Percentiles rank a stretch among this genome's conserved stretches.
These are phyloP conservation scores for Phyllotreta striolata DNA, from an alignment of 2,888 invertebrate species.

Conservation along the genomic window DNA sequence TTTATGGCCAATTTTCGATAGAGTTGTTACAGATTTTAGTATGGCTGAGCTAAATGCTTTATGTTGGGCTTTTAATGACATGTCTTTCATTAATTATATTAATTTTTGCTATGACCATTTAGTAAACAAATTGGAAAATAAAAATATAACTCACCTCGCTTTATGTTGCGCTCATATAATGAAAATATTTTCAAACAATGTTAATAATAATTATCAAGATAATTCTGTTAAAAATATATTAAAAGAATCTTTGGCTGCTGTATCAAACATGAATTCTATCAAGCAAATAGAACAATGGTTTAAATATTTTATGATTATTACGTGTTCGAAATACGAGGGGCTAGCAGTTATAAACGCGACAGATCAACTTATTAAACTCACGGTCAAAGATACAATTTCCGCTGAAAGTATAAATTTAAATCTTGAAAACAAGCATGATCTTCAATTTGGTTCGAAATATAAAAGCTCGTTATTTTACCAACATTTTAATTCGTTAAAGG, in stretches of 20 bases:
- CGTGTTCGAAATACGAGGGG: slow-evolving; percentile 20
- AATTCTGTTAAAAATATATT: slow-evolving; percentile 11
- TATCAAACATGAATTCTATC: slow-evolving; percentile 11
- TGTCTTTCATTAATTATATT: slow-evolving; percentile 20
- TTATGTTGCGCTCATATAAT: slow-evolving; percentile 27
- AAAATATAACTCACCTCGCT: slow-evolving; percentile 21
- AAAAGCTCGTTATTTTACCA: no score
- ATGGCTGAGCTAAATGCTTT: slow-evolving; percentile 25
- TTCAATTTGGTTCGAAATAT: no score
- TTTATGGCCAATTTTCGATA: slow-evolving; percentile 20
- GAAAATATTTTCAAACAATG: slow-evolving; percentile 16
- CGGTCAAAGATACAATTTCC: no score
- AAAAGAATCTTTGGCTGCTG: slow-evolving; percentile 18
- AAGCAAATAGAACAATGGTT: slow-evolving; percentile 3
- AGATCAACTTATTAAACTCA: slow-evolving; percentile 9
- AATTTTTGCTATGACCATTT: slow-evolving; percentile 16
- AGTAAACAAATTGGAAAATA: slow-evolving; percentile 2
- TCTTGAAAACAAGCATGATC: no score
- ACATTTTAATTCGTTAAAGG: no score
- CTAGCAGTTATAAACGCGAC: slow-evolving; percentile 11
- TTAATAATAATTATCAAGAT: slow-evolving; percentile 19
- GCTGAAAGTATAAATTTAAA: no score
- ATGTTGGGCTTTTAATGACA: slow-evolving; percentile 21
- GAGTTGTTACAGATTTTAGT: slow-evolving; percentile 23
- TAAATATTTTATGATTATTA: slow-evolving; percentile 5